These are phyloP conservation scores for Metopolophium dirhodum DNA, from an alignment of 1,140 invertebrate genomes.

Conservation along the genomic window DNA sequence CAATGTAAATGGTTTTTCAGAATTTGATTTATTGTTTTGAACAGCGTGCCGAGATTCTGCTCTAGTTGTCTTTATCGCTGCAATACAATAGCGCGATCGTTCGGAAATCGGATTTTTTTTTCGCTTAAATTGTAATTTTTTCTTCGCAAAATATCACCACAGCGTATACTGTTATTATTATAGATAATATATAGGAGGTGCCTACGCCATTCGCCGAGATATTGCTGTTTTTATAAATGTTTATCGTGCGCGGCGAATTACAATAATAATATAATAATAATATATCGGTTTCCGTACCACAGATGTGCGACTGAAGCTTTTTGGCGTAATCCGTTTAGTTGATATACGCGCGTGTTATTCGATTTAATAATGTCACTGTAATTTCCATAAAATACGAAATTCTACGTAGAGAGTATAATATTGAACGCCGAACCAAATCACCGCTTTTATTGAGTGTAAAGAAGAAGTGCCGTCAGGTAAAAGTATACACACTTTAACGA, in stretches of 20 bases:
- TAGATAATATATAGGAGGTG: neutral
- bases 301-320: constrained; percentile 2
- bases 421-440: neutral
- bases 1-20: constrained; percentile 4
- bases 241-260: neutral
- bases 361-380: neutral
- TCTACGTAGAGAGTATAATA: neutral
- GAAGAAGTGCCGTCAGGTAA: neutral
- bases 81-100: neutral
- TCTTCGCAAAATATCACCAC: neutral
- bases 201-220: neutral
- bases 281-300: neutral
- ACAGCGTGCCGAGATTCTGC: too few species aligned
- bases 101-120: neutral
- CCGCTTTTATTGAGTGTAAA: neutral
- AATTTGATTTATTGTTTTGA: constrained; percentile 8
- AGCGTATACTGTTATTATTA: neutral
- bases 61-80: neutral
- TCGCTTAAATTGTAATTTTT: neutral
- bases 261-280: neutral
- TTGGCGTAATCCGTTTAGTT: neutral
- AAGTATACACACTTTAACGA: neutral
- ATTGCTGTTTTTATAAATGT: constrained; percentile 11
- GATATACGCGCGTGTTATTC: neutral
- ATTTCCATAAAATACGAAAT: neutral